Percentiles rank a stretch among this genome's conserved stretches.
These are phyloP conservation scores for Neogale vison DNA, from an alignment of 2,113 vertebrate species.

Conservation along the genomic window DNA sequence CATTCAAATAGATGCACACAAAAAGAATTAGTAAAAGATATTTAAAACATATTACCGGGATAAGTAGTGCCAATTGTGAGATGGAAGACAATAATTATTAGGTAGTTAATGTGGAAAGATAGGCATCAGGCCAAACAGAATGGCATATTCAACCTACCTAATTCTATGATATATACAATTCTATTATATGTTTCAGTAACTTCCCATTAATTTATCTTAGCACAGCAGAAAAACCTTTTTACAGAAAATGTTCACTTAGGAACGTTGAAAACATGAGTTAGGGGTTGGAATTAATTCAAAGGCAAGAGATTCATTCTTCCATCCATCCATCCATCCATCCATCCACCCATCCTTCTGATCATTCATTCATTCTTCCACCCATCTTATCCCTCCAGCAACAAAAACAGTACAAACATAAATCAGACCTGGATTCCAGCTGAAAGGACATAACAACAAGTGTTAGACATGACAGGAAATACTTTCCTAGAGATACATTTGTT, in stretches of 20 bases:
- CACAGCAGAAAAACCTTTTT: not conserved
- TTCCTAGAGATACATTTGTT: not conserved
- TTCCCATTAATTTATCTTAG: not conserved
- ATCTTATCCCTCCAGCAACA: not conserved
- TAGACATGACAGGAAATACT: not conserved
- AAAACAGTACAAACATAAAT: slow-evolving; percentile 11
- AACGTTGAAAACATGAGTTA: not conserved
- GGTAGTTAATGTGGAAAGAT: not conserved
- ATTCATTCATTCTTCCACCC: not conserved
- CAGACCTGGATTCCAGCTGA: not conserved
- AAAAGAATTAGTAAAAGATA: not conserved
- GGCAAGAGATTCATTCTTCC: not conserved
- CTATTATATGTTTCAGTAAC: not conserved
- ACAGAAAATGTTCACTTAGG: not conserved
- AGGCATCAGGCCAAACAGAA: not conserved
- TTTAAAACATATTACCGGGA: not conserved
- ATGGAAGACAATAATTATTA: not conserved
- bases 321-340: not conserved
- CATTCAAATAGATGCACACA: not conserved
- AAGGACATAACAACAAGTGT: not conserved
- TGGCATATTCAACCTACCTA: not conserved
- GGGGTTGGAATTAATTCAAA: not conserved
- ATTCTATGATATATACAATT: not conserved
- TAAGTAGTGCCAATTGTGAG: not conserved
- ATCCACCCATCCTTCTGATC: not conserved